phyloP scores from a whole-genome alignment of 2,113 vertebrate species.

The Lophotis ruficrista region DNA sequence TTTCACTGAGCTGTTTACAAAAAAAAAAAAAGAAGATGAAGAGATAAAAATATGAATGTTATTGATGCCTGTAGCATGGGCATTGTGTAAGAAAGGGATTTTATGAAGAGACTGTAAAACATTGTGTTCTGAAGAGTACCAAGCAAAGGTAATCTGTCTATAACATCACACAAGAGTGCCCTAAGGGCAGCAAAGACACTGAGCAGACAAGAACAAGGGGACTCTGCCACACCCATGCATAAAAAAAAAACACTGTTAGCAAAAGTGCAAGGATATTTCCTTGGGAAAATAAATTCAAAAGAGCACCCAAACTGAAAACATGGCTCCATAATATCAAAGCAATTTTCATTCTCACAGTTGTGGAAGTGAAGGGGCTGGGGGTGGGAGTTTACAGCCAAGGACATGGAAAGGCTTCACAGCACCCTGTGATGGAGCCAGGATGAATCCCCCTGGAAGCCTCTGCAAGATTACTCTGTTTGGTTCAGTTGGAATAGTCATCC shows the following conservation, averaged over 20 bases:
- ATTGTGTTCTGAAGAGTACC: neutral
- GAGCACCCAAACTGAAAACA: neutral
- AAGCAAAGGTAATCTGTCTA: neutral
- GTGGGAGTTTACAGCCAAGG: neutral
- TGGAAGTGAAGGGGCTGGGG: fast-evolving
- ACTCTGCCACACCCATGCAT: neutral
- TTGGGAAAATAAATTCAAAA: neutral
- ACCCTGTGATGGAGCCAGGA: neutral
- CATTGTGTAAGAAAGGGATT: neutral
- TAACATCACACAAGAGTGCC: neutral
- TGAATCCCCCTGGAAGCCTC: neutral
- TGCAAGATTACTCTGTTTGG: neutral
- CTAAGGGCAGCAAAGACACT: neutral
- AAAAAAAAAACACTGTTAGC: neutral
- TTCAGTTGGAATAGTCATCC: neutral
- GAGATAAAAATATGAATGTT: neutral
- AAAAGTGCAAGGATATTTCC: neutral
- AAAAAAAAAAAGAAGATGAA: neutral
- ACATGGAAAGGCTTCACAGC: neutral
- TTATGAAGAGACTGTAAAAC: neutral
- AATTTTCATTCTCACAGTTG: neutral
- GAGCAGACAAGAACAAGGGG: neutral
- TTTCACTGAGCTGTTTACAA: neutral
- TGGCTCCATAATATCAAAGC: neutral
- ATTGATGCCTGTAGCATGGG: neutral